Evolutionary conservation across 2,888 invertebrate species (phyloP), one percentile per base, ranked within the genome.

Genomic region (Idaea aversata): DNA sequence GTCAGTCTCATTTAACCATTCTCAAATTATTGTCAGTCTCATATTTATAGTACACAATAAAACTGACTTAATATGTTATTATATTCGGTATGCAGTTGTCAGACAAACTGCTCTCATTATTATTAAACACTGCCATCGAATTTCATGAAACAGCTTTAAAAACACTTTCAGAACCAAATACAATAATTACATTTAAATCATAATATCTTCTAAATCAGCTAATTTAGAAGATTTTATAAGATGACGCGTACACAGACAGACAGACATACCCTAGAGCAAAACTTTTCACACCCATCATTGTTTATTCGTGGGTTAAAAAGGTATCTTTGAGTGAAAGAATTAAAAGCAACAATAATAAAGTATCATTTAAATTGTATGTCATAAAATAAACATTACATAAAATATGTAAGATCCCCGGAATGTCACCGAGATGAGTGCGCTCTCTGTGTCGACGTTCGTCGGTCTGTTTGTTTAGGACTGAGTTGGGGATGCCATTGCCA

Each of bases 381-480:
- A 2, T 47, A 47, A 47, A 47, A 47, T 47, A 7, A 47, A 47
- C 47, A 47, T 6, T 47, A 47, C 47, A 47, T 47, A 47, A 3
- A 47, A 47, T 47, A 47, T 47, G 13, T 47, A 47, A 47, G 7
- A 47, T 47, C 47, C 16, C n/a, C 13, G 5, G 62, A 62, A 59
- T 15, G 61, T 36, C 57, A 62, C n/a, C 15, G 65, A 35, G n/a
- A 65, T 34, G 61, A 57, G 13, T 47, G 47, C 47, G 47, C 47
- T 47, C 47, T 47, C 16, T 34, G 15, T 57, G 34, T 36, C 61
- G 34, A 61, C 68, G 70, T 69, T n/a, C 70, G 72, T 67, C 35
- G 67, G 65, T 62, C 15, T 87, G 84, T 87, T 87, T 84, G 69
- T 71, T 87, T 87, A 87, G 87, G 87, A 86, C 79, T 68, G 47